phyloP scores from a whole-genome alignment of 2,113 vertebrate species.

The Arizona elegans region DNA sequence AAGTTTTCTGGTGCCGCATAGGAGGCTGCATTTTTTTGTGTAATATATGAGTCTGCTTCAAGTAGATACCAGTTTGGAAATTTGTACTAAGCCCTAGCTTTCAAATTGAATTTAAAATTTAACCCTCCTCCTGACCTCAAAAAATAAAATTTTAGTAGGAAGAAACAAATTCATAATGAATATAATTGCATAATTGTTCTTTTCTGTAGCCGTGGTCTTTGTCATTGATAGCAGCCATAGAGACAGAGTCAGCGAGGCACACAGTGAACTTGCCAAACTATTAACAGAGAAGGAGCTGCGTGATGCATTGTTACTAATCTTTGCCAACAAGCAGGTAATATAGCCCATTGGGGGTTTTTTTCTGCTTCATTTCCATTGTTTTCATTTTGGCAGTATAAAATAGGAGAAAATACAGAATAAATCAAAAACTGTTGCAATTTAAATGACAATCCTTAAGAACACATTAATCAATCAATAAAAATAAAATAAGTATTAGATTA shows the following conservation, averaged over 20 bases:
- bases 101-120: neutral
- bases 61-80: neutral
- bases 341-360: neutral
- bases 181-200: neutral
- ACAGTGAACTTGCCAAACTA: conserved; percentile 93
- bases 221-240: conserved; percentile 96
- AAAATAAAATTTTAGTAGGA: neutral
- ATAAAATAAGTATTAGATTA: neutral
- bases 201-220: conserved; percentile 87
- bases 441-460: neutral
- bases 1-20: neutral
- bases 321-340: conserved; percentile 96
- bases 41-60: neutral
- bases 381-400: neutral
- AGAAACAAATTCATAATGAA: neutral
- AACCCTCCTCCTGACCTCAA: neutral
- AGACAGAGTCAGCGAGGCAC: conserved; percentile 92
- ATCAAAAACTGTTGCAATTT: neutral
- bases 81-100: neutral
- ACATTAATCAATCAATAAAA: neutral
- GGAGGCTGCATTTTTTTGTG: neutral
- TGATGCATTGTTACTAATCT: conserved; percentile 94
- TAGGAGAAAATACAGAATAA: neutral
- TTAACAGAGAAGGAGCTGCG: conserved; percentile 95
- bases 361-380: neutral